Conservation (phyloP, 1,140 invertebrate species). For the Drosophila yakuba region DNA sequence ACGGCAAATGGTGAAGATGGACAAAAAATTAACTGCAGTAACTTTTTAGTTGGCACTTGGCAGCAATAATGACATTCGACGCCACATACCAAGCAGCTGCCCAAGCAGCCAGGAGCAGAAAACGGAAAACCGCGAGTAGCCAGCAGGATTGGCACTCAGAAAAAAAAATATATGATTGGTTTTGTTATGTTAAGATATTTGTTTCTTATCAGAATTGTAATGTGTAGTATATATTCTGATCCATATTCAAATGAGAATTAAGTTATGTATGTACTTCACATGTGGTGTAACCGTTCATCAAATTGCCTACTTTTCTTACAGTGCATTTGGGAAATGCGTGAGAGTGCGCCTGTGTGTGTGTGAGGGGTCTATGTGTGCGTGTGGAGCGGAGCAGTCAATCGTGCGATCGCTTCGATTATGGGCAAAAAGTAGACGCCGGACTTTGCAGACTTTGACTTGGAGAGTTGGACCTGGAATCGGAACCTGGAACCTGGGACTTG, state of each 20-base stretch:
- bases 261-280: no score
- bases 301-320: background rate
- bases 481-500: slow-evolving; percentile 25
- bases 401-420: slow-evolving; percentile 76
- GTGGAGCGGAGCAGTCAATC: slow-evolving; percentile 69
- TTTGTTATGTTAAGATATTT: background rate
- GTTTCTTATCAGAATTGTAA: no score
- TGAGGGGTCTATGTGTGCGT: slow-evolving; percentile 48
- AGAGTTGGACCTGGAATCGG: slow-evolving; percentile 37
- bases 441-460: slow-evolving; percentile 46
- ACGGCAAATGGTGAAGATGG: slow-evolving; percentile 75
- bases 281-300: no score
- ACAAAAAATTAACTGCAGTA: slow-evolving; percentile 81
- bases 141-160: slow-evolving; percentile 27
- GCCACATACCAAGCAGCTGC: slow-evolving; percentile 81
- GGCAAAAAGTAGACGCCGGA: slow-evolving; percentile 66
- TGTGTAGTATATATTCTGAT: background rate
- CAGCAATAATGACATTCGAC: slow-evolving; percentile 84
- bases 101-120: slow-evolving; percentile 48
- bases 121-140: slow-evolving; percentile 1
- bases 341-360: slow-evolving; percentile 12
- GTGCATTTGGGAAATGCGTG: slow-evolving; percentile 13
- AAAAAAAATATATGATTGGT: background rate
- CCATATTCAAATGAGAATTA: background rate
- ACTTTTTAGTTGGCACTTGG: slow-evolving; percentile 84